Evolutionary conservation across 23 tunicate species (phyloP).

Genomic region (Styela clava): DNA sequence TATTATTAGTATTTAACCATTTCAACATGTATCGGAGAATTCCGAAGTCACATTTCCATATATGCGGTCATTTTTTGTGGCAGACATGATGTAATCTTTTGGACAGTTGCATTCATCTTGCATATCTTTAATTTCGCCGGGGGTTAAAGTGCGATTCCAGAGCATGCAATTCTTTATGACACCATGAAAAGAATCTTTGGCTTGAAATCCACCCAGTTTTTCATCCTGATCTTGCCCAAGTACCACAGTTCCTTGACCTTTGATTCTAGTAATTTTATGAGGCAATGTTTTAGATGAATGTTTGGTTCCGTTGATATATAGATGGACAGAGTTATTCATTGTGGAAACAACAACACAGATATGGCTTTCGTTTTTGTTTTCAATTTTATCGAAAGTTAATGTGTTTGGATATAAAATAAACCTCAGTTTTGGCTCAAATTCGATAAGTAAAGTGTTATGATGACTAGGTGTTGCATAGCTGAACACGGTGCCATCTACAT

Average conservation of each 20-base stretch:
- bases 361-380: no score
- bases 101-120: background rate
- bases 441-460: background rate
- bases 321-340: no score
- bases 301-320: no score
- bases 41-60: no score
- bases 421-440: background rate
- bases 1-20: no score
- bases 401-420: no score
- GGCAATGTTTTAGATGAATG: background rate
- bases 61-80: no score
- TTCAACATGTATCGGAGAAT: no score
- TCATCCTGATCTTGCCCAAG: background rate
- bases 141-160: background rate
- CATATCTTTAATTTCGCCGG: background rate
- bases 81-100: background rate
- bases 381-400: background rate
- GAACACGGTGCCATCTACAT: background rate
- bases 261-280: background rate
- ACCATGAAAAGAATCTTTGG: background rate
- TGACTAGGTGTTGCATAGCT: background rate
- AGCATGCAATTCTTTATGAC: background rate
- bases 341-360: background rate
- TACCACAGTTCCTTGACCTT: background rate
- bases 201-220: background rate